Conservation (phyloP, 2,888 invertebrate species). For the Dinocampus coccinellae region DNA sequence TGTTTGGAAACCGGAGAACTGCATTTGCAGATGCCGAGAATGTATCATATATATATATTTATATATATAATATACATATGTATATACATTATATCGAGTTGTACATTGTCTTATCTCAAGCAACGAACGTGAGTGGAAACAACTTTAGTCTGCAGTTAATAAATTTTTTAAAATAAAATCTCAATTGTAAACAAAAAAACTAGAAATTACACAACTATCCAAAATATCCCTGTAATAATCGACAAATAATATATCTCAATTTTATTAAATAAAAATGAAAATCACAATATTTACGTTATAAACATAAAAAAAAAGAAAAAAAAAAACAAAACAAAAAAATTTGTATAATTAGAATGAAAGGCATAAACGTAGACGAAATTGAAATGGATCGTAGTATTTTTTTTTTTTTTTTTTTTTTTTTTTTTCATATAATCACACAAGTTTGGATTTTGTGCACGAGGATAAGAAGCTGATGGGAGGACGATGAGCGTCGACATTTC, state of each 20-base stretch:
- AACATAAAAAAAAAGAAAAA: too few species aligned
- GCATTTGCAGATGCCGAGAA: constrained; percentile 9
- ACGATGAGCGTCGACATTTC: constrained; percentile 5
- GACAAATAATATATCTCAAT: too few species aligned
- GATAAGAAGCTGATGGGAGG: not conserved
- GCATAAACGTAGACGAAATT: constrained; percentile 59
- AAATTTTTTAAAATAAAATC: not conserved
- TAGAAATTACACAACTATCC: too few species aligned
- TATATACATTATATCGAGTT: constrained; percentile 9
- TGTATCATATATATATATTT: too few species aligned
- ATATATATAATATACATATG: constrained; percentile 11
- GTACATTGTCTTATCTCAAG: constrained; percentile 19
- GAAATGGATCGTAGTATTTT: constrained; percentile 61
- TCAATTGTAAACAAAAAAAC: too few species aligned
- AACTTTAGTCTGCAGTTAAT: not conserved
- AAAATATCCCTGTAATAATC: too few species aligned
- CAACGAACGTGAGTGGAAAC: constrained; percentile 7
- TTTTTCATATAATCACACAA: not conserved
- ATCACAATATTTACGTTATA: too few species aligned
- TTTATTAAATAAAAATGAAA: too few species aligned
- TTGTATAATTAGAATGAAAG: not conserved
- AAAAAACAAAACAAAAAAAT: not conserved
- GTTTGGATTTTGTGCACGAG: not conserved
- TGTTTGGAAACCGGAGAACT: constrained; percentile 32
- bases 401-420: too few species aligned